Evolutionary conservation across 2,113 vertebrate species (phyloP), one percentile per base, ranked within the genome.

Genomic region (Grus americana): DNA sequence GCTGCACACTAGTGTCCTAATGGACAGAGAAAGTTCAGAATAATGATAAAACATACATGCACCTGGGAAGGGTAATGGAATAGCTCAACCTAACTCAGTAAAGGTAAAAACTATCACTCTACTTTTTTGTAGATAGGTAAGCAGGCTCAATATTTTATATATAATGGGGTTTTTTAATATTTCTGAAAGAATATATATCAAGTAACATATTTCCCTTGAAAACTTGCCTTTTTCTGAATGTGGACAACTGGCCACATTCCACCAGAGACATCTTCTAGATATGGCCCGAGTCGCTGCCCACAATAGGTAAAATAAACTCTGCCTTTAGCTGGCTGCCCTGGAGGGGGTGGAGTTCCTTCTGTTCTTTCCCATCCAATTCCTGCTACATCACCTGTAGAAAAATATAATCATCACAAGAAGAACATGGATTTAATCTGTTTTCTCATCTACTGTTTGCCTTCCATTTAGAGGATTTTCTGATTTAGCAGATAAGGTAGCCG

Each of bases 211-310:
- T 89, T 42, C 50, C 70, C 59, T 80, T 72, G 50, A 50, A 76
- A 93, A 97, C 98, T 79, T 95, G 98, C 99, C 98, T 99, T 99
- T 97, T 99, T 99, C 95, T 99, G 99, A 95, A 99, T 99, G 97
- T 99, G 99, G 46, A 99, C 99, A 67, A 99, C 98, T 6, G 99
- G 99, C 99, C 99, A 99, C 99, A 99, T 99, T 72, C 99, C 99
- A 75, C 99, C 99, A 29, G 99, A 99, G 68, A 99, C 99, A 46
- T 99, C 99, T 82, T 99, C 99, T 5, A 99, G 98, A 75, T 98
- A 98, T 0, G 99, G 99, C n/a, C 98, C 95, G 19, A 99, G 99
- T 29, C 99, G 98, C 96, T 99, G 99, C 27, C 99, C 99, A 54
- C 99, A 99, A 75, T 99, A 99, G 0, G 99, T 99, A 75, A 99